Evolutionary conservation across 23 tunicate genomes (phyloP).

Genomic region (Ascidia mentula): DNA sequence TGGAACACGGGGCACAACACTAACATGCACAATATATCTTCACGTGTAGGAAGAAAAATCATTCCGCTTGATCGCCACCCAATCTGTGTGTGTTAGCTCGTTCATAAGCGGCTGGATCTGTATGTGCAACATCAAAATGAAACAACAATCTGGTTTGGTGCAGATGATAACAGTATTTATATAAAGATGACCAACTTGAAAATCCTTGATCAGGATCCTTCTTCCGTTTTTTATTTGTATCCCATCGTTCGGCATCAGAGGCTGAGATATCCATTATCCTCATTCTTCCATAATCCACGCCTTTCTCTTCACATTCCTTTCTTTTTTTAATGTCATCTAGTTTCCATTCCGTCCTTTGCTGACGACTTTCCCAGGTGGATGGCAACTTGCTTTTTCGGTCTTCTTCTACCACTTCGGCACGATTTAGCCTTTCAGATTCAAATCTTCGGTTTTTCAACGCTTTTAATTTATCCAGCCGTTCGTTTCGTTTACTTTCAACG

Average conservation of each 20-base stretch:
- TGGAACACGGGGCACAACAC: too few relatives aligned
- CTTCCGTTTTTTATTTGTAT: constrained; percentile 42
- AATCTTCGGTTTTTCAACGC: constrained; percentile 46
- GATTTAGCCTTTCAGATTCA: constrained; percentile 63
- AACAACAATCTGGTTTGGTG: too few relatives aligned
- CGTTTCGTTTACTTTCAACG: not conserved
- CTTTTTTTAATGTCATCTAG: constrained; percentile 59
- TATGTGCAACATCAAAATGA: too few relatives aligned
- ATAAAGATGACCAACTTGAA: too few relatives aligned
- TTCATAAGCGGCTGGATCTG: too few relatives aligned
- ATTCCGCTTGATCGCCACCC: too few relatives aligned
- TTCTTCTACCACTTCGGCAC: constrained; percentile 89
- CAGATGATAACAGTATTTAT: too few relatives aligned
- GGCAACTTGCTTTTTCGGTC: constrained; percentile 80
- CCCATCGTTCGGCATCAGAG: constrained; percentile 68
- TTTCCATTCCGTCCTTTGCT: constrained; percentile 79
- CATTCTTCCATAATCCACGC: constrained; percentile 68
- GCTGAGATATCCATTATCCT: constrained; percentile 64
- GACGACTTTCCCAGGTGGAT: constrained; percentile 74
- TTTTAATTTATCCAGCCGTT: constrained; percentile 35
- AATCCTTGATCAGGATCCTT: constrained; percentile 83
- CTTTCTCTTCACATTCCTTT: constrained; percentile 66
- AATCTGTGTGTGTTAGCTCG: too few relatives aligned
- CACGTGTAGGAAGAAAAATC: too few relatives aligned
- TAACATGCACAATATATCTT: too few relatives aligned